Percentiles rank a stretch among this genome's conserved stretches.
phyloP scores from a whole-genome alignment of 2,797 vertebrate species.

The Chaetophractus vellerosus region DNA sequence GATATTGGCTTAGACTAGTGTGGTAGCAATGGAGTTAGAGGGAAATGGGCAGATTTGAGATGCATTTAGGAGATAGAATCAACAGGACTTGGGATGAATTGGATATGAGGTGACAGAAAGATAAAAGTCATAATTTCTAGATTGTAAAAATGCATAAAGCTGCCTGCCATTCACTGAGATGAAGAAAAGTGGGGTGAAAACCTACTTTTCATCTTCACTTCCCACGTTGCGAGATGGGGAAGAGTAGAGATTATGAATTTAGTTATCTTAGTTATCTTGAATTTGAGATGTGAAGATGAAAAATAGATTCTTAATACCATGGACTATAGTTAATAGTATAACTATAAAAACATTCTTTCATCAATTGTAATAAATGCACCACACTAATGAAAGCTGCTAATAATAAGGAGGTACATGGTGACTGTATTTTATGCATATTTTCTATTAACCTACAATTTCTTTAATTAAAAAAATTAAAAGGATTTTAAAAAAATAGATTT shows the following conservation, averaged over 20 bases:
- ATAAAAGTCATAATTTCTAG: slow-evolving; percentile 35
- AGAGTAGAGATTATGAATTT: slow-evolving; percentile 46
- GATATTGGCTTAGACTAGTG: neutral
- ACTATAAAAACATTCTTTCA: too few relatives aligned
- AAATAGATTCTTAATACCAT: too few relatives aligned
- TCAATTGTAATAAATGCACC: too few relatives aligned
- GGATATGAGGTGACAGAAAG: neutral
- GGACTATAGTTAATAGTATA: too few relatives aligned
- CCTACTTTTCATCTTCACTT: too few relatives aligned
- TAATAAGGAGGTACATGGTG: too few relatives aligned
- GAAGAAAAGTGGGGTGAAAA: neutral
- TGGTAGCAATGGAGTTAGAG: neutral
- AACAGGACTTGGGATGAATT: neutral
- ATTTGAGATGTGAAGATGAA: neutral
- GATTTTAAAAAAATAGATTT: too few relatives aligned
- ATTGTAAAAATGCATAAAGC: neutral
- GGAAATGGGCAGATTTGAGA: slow-evolving; percentile 1
- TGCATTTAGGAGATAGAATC: neutral
- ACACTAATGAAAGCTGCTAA: too few relatives aligned
- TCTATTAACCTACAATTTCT: too few relatives aligned
- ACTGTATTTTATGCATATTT: too few relatives aligned
- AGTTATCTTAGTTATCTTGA: neutral
- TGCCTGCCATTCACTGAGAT: slow-evolving; percentile 22
- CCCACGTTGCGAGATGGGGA: neutral
- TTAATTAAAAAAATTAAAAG: too few relatives aligned